These are phyloP conservation scores for Ornithorhynchus anatinus DNA, from an alignment of 2,113 vertebrate genomes.

Conservation along the genomic window DNA sequence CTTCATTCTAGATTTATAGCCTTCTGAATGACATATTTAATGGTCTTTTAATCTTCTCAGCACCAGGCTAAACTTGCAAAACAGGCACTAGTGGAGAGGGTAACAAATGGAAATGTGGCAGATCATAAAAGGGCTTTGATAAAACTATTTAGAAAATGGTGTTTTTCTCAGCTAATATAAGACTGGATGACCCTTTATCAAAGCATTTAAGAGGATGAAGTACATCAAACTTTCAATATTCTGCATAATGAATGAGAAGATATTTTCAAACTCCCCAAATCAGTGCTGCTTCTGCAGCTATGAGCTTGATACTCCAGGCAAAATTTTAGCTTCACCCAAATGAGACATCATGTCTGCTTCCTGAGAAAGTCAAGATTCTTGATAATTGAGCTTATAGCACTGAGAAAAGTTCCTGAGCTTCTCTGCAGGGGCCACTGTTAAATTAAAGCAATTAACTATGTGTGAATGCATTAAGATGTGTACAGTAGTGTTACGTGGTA, in stretches of 20 bases:
- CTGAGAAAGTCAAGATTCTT: slow-evolving; percentile 1
- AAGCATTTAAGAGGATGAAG: neutral
- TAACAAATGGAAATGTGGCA: too few species aligned
- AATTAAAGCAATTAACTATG: slow-evolving; percentile 49
- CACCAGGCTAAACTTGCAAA: too few species aligned
- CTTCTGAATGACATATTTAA: too few species aligned
- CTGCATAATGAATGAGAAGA: neutral
- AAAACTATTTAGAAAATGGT: too few species aligned
- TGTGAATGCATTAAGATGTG: slow-evolving; percentile 53
- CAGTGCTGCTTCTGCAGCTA: neutral
- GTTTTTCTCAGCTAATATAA: too few species aligned
- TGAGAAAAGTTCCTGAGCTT: slow-evolving; percentile 51
- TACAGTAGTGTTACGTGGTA: slow-evolving; percentile 42
- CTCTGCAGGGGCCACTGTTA: neutral
- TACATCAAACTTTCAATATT: neutral
- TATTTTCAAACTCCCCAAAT: neutral
- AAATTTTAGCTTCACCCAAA: neutral
- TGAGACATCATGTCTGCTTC: slow-evolving; percentile 1
- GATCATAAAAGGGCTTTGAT: too few species aligned
- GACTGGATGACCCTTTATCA: slow-evolving; percentile 4
- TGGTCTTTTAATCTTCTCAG: too few species aligned
- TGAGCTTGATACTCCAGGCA: neutral
- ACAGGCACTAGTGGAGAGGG: too few species aligned
- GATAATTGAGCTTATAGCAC: slow-evolving; percentile 21
- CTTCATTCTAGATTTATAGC: too few species aligned